Percentiles rank a stretch among this genome's conserved stretches.
These are phyloP conservation scores for Agonopterix alstromeriana DNA, from an alignment of 2,888 invertebrate species.

Conservation along the genomic window DNA sequence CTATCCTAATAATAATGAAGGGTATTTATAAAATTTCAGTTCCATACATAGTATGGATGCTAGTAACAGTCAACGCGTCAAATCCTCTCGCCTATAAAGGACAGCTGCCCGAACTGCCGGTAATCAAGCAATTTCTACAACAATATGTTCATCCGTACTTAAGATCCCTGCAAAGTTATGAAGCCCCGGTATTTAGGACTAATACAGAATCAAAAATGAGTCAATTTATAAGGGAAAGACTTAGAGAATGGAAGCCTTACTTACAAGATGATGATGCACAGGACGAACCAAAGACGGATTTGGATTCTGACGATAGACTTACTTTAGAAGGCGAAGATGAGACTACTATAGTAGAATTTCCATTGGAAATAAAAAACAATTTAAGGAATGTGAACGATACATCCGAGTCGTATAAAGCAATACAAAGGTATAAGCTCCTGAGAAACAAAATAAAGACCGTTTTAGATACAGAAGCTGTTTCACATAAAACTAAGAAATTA, in stretches of 20 bases:
- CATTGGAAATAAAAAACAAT: not conserved
- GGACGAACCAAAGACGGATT: slow-evolving; percentile 9
- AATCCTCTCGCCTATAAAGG: too few species aligned
- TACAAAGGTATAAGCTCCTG: slow-evolving; percentile 32
- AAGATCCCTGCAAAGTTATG: too few species aligned
- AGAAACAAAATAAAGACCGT: slow-evolving; percentile 31
- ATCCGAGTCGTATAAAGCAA: not conserved
- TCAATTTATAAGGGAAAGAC: not conserved
- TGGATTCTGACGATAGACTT: slow-evolving; percentile 15
- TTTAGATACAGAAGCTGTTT: slow-evolving; percentile 35
- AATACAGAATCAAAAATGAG: too few species aligned
- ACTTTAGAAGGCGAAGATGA: slow-evolving; percentile 30
- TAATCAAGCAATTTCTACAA: too few species aligned
- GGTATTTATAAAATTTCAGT: too few species aligned
- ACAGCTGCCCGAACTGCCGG: too few species aligned
- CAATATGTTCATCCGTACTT: too few species aligned
- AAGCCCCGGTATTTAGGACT: too few species aligned
- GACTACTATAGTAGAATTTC: slow-evolving; percentile 44
- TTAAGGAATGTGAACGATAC: not conserved
- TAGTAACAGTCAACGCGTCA: too few species aligned
- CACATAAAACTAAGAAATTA: slow-evolving; percentile 30
- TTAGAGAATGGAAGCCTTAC: slow-evolving; percentile 18
- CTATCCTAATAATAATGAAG: too few species aligned
- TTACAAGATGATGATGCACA: slow-evolving; percentile 11
- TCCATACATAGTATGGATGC: too few species aligned